Base-by-base conservation (phyloP, 2,797 vertebrate species). In the Hemibagrus guttatus region DNA sequence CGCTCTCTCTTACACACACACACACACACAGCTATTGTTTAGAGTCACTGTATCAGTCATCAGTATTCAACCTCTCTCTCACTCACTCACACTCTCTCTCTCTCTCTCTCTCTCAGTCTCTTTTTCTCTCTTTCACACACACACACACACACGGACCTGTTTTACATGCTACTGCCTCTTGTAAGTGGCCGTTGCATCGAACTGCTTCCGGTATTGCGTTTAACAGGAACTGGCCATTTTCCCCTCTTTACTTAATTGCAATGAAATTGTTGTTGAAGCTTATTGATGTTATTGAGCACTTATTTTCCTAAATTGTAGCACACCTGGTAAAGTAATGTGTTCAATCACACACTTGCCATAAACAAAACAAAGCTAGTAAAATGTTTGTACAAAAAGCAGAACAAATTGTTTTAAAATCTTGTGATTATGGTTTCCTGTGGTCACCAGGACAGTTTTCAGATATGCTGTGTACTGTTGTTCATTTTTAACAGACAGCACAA, bases 1-100 rank as follows among this genome's bases (percentile, higher is more conserved):
- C 21, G 12, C 23, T 13, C 31, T 35, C 28, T 35, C 64, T 66
- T 14, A 13, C 80, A 49, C 80, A 16, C 54, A 39, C 76, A 28
- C 14, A 66, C 80, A 14, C 49, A 72, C 31, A 84, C 74, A 35
- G 46, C 23, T 63, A 75, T 88, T 76, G 84, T 85, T 85, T 82
- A 46, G 17, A 69, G 89, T 49, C 89, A 90, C 91, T 87, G 89
- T 87, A 91, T 88, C 88, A 88, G 92, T 88, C 91, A 92, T 90
- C 92, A 92, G 91, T 87, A 74, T 83, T 69, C 72, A 46, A 21
- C 88, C 31, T 26, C 54, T 56, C 49, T 69, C 31, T 49, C 26
- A 8, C 72, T 17, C n/a, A 75, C 23, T 49, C 68, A 42, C 63
- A 66, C 63, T 0, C 12, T 13, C n/a, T n/a, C 31, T 26, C 54